Evolutionary conservation across 2,113 vertebrate genomes (phyloP).

Genomic region (Hiodon tergisus): DNA sequence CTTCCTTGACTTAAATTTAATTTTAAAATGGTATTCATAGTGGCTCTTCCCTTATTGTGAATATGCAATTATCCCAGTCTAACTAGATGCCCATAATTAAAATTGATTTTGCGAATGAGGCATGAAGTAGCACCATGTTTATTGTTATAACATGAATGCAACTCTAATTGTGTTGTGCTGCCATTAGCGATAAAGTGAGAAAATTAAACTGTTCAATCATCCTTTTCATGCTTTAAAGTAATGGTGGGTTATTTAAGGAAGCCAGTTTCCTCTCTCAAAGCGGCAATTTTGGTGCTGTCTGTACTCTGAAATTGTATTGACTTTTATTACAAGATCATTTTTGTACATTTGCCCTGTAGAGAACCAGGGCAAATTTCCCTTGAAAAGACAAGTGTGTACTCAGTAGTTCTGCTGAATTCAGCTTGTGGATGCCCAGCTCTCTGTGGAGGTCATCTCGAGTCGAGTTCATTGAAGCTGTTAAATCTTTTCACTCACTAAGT

Average conservation of each 20-base stretch:
- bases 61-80: constrained; percentile 8
- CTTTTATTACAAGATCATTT: constrained; percentile 7
- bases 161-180: background rate
- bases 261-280: constrained; percentile 8
- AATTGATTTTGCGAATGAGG: background rate
- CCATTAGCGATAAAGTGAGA: background rate
- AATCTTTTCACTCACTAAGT: background rate
- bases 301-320: constrained; percentile 10
- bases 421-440: background rate
- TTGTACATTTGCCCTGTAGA: too few species aligned
- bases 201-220: constrained; percentile 10
- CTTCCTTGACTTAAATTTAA: background rate
- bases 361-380: background rate
- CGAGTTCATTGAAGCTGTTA: background rate
- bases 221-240: background rate
- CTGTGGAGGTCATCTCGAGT: background rate
- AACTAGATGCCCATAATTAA: background rate
- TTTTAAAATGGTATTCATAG: background rate
- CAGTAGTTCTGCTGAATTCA: background rate
- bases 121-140: background rate
- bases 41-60: background rate
- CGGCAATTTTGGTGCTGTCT: background rate
- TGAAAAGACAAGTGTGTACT: background rate
- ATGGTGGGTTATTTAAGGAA: constrained; percentile 7
- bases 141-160: background rate